phyloP scores from a whole-genome alignment of 2,888 invertebrate genomes.

The Pristionchus mayeri region DNA sequence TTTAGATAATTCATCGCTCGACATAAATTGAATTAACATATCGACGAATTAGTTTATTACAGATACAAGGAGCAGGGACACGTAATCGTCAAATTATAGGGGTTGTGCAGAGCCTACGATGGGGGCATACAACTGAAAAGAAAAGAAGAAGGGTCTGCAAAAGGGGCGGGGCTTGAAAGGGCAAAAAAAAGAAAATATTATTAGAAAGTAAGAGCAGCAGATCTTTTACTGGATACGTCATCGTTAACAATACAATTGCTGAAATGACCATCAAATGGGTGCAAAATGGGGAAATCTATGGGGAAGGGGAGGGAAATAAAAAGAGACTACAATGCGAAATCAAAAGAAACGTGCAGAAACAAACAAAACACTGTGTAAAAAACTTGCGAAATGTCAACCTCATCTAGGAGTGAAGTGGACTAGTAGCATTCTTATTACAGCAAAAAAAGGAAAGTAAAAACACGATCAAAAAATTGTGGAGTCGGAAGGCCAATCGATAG shows the following conservation, averaged over 20 bases:
- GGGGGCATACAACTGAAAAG: neutral
- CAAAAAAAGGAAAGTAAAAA: neutral
- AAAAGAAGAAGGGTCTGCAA: neutral
- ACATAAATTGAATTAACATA: neutral
- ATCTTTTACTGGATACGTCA: slow-evolving; percentile 15
- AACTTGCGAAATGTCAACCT: neutral
- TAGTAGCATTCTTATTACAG: slow-evolving; percentile 19
- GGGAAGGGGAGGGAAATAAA: neutral
- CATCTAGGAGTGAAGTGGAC: neutral
- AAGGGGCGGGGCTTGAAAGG: neutral
- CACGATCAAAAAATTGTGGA: neutral
- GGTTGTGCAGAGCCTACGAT: neutral
- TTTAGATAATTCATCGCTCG: neutral
- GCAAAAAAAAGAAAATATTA: neutral
- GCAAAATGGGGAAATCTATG: neutral
- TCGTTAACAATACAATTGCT: neutral
- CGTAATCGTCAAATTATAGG: slow-evolving; percentile 29
- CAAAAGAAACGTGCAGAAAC: slow-evolving; percentile 14
- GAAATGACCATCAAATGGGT: slow-evolving; percentile 1
- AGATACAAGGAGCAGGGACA: slow-evolving; percentile 37
- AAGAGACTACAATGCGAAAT: neutral
- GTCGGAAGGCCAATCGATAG: slow-evolving; percentile 1
- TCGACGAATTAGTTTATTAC: slow-evolving; percentile 44
- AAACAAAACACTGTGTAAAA: neutral
- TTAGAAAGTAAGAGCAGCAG: neutral